phyloP scores from a whole-genome alignment of 2,888 invertebrate genomes.

The Syritta pipiens region DNA sequence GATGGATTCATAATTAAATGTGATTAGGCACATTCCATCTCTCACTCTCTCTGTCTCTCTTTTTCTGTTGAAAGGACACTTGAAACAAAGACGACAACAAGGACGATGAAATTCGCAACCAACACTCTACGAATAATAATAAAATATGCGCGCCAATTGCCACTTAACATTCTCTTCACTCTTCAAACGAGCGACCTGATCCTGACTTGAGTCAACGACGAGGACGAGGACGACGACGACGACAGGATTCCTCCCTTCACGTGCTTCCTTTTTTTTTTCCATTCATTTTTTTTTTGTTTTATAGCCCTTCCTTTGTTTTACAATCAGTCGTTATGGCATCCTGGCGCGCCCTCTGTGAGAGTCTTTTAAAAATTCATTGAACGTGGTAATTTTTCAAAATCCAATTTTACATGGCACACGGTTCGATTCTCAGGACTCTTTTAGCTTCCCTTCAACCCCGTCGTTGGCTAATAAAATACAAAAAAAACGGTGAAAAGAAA shows the following conservation, averaged over 20 bases:
- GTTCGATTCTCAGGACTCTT: conserved; percentile 51
- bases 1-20: conserved; percentile 65
- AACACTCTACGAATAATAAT: conserved; percentile 33
- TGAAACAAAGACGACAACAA: neutral
- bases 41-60: too few relatives aligned
- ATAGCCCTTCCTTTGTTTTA: conserved; percentile 53
- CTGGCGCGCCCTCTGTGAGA: conserved; percentile 26
- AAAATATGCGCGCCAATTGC: conserved; percentile 63
- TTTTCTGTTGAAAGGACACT: conserved; percentile 12
- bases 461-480: conserved; percentile 46
- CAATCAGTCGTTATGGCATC: conserved; percentile 56
- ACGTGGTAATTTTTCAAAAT: conserved; percentile 67
- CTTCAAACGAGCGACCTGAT: conserved; percentile 3
- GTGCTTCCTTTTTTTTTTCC: conserved; percentile 3
- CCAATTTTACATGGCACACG: conserved; percentile 65
- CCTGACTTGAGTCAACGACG: neutral
- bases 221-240: neutral
- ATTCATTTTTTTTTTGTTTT: neutral
- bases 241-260: too few relatives aligned
- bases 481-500: neutral
- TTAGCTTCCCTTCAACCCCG: neutral
- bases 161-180: conserved; percentile 53
- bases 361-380: conserved; percentile 66
- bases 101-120: conserved; percentile 21
- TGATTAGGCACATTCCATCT: conserved; percentile 63